Evolutionary conservation across 53 echinoderm and acorn worm genomes (phyloP).

Genomic region (Temnopleurus reevesii): DNA sequence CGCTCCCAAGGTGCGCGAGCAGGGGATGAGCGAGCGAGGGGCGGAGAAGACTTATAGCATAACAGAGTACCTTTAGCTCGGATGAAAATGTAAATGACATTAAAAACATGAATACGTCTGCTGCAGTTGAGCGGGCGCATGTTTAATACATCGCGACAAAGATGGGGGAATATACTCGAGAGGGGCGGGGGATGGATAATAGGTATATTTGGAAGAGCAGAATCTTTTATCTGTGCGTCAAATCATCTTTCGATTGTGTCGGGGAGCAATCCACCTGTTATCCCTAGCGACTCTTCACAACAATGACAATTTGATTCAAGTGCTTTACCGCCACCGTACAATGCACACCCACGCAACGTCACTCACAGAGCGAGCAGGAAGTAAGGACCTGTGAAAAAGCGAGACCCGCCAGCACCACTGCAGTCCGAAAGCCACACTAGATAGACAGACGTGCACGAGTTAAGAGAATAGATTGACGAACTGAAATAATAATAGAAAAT

Average conservation of each 20-base stretch:
- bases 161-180: too few species aligned
- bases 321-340: neutral
- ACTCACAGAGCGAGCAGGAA: neutral
- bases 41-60: neutral
- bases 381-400: neutral
- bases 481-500: neutral
- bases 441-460: neutral
- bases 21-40: neutral
- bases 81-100: neutral
- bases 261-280: conserved; percentile 43
- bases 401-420: conserved; percentile 1
- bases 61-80: neutral
- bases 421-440: neutral
- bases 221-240: conserved; percentile 9
- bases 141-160: too few species aligned
- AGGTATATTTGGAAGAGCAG: neutral
- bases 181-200: neutral
- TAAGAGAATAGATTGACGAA: neutral
- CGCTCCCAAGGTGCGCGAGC: neutral
- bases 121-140: neutral
- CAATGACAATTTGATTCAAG: conserved; percentile 32
- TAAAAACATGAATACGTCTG: neutral
- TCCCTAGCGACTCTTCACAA: neutral
- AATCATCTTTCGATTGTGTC: neutral
- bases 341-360: conserved; percentile 1